Conservation (phyloP, 2,113 vertebrate species). For the Chloropsis hardwickii region DNA sequence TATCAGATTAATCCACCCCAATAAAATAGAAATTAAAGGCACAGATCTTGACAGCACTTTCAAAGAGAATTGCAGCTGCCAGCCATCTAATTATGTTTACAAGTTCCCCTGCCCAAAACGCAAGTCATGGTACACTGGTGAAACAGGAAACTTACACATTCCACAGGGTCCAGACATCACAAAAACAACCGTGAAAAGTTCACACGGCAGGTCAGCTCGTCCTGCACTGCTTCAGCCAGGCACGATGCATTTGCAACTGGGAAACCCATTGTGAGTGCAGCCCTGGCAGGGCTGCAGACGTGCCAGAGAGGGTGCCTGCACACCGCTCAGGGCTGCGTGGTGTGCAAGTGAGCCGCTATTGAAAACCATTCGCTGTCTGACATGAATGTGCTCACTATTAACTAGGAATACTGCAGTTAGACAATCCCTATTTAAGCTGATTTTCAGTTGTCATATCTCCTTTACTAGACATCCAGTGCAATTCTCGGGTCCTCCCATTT, state of each 20-base stretch:
- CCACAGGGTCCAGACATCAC: constrained; percentile 37
- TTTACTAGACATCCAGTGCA: neutral
- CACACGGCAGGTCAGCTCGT: neutral
- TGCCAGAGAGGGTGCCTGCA: neutral
- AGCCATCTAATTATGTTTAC: constrained; percentile 32
- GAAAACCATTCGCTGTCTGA: neutral
- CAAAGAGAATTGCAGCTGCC: constrained; percentile 36
- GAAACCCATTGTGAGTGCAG: neutral
- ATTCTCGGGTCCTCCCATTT: neutral
- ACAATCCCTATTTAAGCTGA: neutral
- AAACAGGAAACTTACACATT: constrained; percentile 59
- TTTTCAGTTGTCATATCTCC: neutral
- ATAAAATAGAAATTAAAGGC: constrained; percentile 28
- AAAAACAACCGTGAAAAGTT: constrained; percentile 33
- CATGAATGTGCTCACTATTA: neutral
- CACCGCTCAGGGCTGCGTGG: neutral
- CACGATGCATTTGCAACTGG: neutral
- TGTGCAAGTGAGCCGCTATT: neutral
- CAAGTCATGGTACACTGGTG: constrained; percentile 42
- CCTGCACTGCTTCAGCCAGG: neutral
- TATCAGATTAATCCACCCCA: neutral
- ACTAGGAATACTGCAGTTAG: neutral
- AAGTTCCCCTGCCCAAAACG: constrained; percentile 46
- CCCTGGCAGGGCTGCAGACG: neutral
- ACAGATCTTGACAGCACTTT: neutral